These are phyloP conservation scores for Lanistes nyassanus DNA, from an alignment of 1,140 invertebrate genomes.

Conservation along the genomic window DNA sequence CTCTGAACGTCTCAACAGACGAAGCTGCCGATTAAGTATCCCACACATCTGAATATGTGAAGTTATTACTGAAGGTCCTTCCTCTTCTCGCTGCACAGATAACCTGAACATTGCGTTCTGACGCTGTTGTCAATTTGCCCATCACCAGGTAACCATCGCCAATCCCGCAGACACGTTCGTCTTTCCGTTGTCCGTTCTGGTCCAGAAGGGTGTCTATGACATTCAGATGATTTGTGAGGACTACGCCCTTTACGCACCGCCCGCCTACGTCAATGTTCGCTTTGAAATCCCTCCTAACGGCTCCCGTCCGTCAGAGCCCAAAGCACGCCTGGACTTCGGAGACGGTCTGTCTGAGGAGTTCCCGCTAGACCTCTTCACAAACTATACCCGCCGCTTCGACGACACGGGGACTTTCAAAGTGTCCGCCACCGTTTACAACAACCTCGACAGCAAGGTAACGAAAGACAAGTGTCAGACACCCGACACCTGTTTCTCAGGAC, in stretches of 20 bases:
- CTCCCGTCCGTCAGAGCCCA: constrained; percentile 39
- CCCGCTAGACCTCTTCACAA: constrained; percentile 1
- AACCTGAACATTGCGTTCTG: too few species aligned
- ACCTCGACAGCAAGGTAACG: constrained; percentile 31
- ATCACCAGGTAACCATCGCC: constrained; percentile 34
- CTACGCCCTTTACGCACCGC: constrained; percentile 42
- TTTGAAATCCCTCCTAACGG: constrained; percentile 31
- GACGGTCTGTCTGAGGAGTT: constrained; percentile 19
- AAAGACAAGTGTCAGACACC: background rate
- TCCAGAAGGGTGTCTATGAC: constrained; percentile 42
- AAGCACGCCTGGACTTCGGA: constrained; percentile 40
- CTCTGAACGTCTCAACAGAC: too few species aligned
- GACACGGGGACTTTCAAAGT: constrained; percentile 39
- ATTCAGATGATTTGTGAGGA: constrained; percentile 34
- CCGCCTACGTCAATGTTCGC: constrained; percentile 36
- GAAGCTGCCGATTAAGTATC: too few species aligned
- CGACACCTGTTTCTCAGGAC: too few species aligned
- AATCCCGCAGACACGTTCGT: constrained; percentile 47
- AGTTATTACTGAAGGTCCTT: too few species aligned
- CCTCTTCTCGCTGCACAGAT: too few species aligned
- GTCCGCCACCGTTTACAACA: constrained; percentile 41
- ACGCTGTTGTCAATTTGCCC: too few species aligned
- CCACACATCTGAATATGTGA: too few species aligned
- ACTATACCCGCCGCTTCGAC: constrained; percentile 11
- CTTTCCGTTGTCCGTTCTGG: constrained; percentile 32